Conservation (phyloP, 2,113 vertebrate species). For the Bungarus multicinctus region DNA sequence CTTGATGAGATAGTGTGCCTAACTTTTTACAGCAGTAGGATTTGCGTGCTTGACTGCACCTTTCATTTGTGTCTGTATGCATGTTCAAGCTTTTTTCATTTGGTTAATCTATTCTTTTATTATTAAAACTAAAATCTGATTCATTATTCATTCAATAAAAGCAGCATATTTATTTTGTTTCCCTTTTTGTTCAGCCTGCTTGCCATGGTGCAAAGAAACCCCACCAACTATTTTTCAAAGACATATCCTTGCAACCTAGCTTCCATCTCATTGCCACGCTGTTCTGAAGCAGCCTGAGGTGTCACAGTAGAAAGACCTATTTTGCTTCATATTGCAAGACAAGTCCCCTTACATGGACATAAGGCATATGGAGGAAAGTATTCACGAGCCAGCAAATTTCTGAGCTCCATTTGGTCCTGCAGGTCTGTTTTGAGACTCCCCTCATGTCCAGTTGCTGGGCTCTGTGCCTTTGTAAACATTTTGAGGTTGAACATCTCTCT, state of each 20-base stretch:
- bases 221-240: not conserved
- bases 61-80: not conserved
- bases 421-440: not conserved
- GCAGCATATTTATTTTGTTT: not conserved
- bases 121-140: not conserved
- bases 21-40: not conserved
- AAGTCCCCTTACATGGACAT: not conserved
- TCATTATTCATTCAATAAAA: not conserved
- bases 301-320: not conserved
- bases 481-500: not conserved
- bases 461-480: not conserved
- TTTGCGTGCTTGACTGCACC: not conserved
- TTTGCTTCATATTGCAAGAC: not conserved
- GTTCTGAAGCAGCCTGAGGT: not conserved
- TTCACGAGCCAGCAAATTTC: not conserved
- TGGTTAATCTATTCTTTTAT: not conserved
- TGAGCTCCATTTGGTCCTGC: not conserved
- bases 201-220: not conserved
- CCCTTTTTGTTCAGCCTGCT: not conserved
- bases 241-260: not conserved
- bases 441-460: not conserved
- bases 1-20: not conserved
- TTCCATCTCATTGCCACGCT: not conserved
- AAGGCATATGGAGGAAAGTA: not conserved
- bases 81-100: not conserved